Evolutionary conservation across 2,113 vertebrate species (phyloP).

Genomic region (Eolophus roseicapilla): DNA sequence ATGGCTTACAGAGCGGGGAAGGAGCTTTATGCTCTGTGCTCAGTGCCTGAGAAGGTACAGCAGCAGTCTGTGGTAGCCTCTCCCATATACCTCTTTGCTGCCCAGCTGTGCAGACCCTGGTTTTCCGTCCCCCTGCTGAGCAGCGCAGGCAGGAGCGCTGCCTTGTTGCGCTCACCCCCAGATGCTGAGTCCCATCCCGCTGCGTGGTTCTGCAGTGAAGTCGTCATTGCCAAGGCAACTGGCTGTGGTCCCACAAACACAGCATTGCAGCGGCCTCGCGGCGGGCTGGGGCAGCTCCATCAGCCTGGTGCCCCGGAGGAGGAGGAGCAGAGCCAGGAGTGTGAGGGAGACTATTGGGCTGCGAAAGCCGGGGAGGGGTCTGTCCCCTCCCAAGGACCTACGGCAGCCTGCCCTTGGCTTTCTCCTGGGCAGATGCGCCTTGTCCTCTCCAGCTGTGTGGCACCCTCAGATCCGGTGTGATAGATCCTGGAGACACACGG

Average conservation of each 20-base stretch:
- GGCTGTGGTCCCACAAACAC: constrained; percentile 55
- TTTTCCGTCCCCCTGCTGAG: neutral
- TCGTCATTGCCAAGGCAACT: constrained; percentile 71
- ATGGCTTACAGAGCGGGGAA: neutral
- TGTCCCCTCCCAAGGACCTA: neutral
- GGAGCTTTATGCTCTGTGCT: neutral
- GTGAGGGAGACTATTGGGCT: neutral
- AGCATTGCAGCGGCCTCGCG: constrained; percentile 26
- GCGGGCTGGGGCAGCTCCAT: neutral
- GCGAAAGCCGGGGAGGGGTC: neutral
- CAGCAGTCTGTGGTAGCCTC: neutral
- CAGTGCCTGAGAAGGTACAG: neutral
- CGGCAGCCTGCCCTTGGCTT: neutral
- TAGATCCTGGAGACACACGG: neutral
- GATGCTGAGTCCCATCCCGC: neutral
- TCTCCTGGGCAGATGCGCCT: neutral
- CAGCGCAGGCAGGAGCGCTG: neutral
- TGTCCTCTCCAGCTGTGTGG: neutral
- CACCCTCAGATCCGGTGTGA: neutral
- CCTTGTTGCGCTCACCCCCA: neutral
- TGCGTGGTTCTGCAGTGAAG: neutral
- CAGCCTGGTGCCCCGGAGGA: neutral
- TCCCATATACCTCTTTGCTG: neutral
- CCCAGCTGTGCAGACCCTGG: fast-evolving
- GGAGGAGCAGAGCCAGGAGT: neutral